Percentiles rank a stretch among this genome's conserved stretches.
These are phyloP conservation scores for Acipenser oxyrinchus DNA, from an alignment of 2,797 vertebrate species.

Conservation along the genomic window DNA sequence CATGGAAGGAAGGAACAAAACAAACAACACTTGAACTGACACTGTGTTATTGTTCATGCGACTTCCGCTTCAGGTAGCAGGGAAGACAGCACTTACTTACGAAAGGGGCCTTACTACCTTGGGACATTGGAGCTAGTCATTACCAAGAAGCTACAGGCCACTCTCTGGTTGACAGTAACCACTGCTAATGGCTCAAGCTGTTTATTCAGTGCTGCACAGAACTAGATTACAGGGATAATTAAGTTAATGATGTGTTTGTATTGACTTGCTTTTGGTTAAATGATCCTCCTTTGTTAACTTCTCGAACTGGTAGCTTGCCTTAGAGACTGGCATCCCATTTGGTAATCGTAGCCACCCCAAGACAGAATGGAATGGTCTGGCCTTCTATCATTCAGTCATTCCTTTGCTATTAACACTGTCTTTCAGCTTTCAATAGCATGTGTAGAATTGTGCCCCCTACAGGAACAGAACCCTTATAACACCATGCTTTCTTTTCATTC, in stretches of 20 bases:
- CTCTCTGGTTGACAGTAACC: conserved; percentile 72
- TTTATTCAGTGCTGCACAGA: conserved; percentile 69
- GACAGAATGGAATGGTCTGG: conserved; percentile 38
- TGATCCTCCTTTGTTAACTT: conserved; percentile 58
- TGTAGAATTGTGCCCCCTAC: no score
- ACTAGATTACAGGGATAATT: conserved; percentile 80
- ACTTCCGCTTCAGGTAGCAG: conserved; percentile 34
- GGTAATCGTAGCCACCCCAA: conserved; percentile 19
- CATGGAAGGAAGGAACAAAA: conserved; percentile 45
- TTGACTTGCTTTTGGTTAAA: conserved; percentile 54
- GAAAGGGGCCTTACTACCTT: conserved; percentile 45
- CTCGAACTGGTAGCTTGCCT: conserved; percentile 18
- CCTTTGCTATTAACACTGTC: conserved; percentile 26
- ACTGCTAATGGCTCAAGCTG: conserved; percentile 71
- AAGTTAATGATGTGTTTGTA: conserved; percentile 72
- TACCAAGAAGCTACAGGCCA: conserved; percentile 67
- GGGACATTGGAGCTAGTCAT: conserved; percentile 46
- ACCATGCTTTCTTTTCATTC: no score
- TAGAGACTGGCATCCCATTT: conserved; percentile 1
- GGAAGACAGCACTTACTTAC: conserved; percentile 22
- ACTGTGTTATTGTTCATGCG: conserved; percentile 37
- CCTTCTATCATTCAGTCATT: conserved; percentile 17
- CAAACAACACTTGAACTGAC: conserved; percentile 56
- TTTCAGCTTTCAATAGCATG: conserved; percentile 8
- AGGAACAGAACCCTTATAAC: no score